Conservation (phyloP, 1,140 invertebrate genomes). For the Caenorhabditis brenneri region DNA sequence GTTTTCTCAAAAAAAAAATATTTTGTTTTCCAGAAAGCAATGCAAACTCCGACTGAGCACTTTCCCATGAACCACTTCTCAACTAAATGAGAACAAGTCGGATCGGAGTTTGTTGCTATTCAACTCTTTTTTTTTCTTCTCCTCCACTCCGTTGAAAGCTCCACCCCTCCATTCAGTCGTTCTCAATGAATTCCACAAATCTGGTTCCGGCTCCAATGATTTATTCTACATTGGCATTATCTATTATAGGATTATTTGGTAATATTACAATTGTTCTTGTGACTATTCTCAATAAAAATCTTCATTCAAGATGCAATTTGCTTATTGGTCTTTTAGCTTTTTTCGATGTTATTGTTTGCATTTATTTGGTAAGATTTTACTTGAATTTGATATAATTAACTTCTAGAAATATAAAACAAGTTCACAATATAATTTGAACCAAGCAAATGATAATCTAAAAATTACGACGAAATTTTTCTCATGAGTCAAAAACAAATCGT, state of each 20-base stretch:
- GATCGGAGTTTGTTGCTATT: neutral
- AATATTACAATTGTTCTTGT: neutral
- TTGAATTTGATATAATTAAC: too few relatives aligned
- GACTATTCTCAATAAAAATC: neutral
- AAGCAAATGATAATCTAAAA: too few relatives aligned
- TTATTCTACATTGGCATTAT: neutral
- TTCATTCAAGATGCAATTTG: neutral
- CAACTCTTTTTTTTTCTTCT: neutral
- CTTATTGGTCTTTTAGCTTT: conserved; percentile 3
- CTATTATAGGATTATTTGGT: conserved; percentile 11
- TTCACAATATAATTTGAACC: too few relatives aligned
- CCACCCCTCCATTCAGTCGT: neutral
- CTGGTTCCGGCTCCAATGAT: conserved; percentile 10
- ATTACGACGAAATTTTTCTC: too few relatives aligned
- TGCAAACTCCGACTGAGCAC: too few relatives aligned
- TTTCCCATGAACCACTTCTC: too few relatives aligned
- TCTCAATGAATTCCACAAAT: conserved; percentile 16
- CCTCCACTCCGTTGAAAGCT: neutral
- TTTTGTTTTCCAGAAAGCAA: too few relatives aligned
- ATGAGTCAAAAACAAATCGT: too few relatives aligned
- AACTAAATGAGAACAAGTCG: too few relatives aligned
- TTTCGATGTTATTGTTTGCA: conserved; percentile 5
- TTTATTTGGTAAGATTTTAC: conserved; percentile 11
- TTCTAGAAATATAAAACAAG: too few relatives aligned
- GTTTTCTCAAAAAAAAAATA: too few relatives aligned